phyloP scores from a whole-genome alignment of 2,888 invertebrate genomes.

The Actias luna region DNA sequence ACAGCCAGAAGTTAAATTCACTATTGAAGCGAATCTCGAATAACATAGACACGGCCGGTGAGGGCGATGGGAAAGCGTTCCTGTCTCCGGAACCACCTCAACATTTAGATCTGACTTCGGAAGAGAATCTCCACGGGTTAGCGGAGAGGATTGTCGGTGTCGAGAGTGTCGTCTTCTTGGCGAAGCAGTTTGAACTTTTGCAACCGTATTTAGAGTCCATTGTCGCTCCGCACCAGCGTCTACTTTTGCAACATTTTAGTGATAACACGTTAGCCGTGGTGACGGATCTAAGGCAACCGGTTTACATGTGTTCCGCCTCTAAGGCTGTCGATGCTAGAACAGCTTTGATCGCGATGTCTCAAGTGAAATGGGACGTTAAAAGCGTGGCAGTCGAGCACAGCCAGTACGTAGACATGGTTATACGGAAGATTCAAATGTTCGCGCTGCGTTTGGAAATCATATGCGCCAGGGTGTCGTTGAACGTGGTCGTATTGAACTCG shows the following conservation, averaged over 20 bases:
- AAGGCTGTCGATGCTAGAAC: slow-evolving; percentile 89
- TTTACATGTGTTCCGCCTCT: slow-evolving; percentile 93
- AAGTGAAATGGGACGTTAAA: slow-evolving; percentile 97
- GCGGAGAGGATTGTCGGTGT: slow-evolving; percentile 94
- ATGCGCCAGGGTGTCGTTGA: slow-evolving; percentile 85
- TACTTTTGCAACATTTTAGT: slow-evolving; percentile 86
- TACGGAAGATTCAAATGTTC: slow-evolving; percentile 89
- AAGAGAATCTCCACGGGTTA: slow-evolving; percentile 90
- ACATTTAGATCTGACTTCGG: slow-evolving; percentile 60
- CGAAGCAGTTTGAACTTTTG: slow-evolving; percentile 92
- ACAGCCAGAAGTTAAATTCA: slow-evolving; percentile 86
- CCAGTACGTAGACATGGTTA: slow-evolving; percentile 90
- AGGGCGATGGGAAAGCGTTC: slow-evolving; percentile 51
- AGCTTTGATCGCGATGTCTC: slow-evolving; percentile 92
- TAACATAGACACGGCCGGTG: slow-evolving; percentile 81
- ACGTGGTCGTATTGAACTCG: slow-evolving; percentile 84
- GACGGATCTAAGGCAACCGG: slow-evolving; percentile 89
- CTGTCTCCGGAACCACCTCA: slow-evolving; percentile 52
- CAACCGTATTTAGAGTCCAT: slow-evolving; percentile 93
- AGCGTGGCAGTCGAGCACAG: slow-evolving; percentile 98
- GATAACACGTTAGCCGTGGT: slow-evolving; percentile 88
- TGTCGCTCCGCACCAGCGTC: slow-evolving; percentile 86
- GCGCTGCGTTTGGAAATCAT: slow-evolving; percentile 89
- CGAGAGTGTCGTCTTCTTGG: slow-evolving; percentile 95
- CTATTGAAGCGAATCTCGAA: slow-evolving; percentile 90